Evolutionary conservation across 92 coral and sea anemone genomes (phyloP), one percentile per base, ranked within the genome.

Genomic region (Chrysogorgia sp.): DNA sequence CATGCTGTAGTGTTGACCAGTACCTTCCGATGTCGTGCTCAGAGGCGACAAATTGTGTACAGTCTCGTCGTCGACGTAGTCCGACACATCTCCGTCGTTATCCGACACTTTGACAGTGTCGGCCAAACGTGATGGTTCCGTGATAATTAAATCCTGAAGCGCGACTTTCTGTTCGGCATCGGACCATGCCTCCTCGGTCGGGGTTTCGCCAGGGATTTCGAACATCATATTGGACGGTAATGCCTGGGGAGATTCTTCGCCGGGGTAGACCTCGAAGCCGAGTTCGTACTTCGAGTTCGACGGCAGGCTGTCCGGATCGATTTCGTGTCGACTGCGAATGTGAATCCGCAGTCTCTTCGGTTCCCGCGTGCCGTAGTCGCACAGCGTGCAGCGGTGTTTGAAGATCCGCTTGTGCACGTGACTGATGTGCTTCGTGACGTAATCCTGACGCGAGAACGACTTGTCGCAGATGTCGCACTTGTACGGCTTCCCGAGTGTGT

Each of bases 281-380:
- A 15, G 53, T 15, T 47, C 53, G 53, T 7, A 7, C 10, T 47
- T 47, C n/a, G 53, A 7, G n/a, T 47, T n/a, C n/a, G 15, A 2
- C 14, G 63, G 63, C 13, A 71, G 30, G 37, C 34, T 40, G 45
- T 71, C 63, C 58, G 78, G 63, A 30, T 71, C 78, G 17, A 55
- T 40, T 45, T 71, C 63, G 63, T 71, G 78, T 15, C 53, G 50
- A 24, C 78, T 71, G 0, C 78, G 78, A 5, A 71, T 55, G 17
- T 71, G 78, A 7, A 31, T 32, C 53, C 53, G 29, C 28, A 71
- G 49, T 28, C 78, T 63, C 45, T 55, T 50, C 35, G 78, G 41
- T n/a, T 71, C 78, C 9, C 62, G 78, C 10, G 78, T 71, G 8
- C 78, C 78, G 48, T 71, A 71, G 29, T 71, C 78, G 34, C 78